Conservation (phyloP, 2,113 vertebrate genomes). For the Prunella fulvescens region DNA sequence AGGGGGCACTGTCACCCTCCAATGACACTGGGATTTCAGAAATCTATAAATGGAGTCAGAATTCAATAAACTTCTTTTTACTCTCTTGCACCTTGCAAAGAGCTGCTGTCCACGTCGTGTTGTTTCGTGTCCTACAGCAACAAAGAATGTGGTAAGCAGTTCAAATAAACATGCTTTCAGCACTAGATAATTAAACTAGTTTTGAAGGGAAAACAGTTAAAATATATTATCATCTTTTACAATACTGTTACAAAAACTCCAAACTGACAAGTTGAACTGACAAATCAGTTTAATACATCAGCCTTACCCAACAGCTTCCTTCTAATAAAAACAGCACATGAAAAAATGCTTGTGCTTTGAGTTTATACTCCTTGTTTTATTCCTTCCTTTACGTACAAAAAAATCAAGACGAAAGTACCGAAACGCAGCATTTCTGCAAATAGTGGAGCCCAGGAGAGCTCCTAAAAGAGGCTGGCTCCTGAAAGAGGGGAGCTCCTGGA, state of each 20-base stretch:
- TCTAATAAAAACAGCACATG: not conserved
- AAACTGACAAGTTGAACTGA: not conserved
- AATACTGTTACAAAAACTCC: not conserved
- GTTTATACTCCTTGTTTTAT: not conserved
- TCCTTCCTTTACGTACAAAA: not conserved
- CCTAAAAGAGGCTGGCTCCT: not conserved
- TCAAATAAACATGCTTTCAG: not conserved
- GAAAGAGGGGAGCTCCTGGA: fast-evolving
- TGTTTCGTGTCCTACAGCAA: too few relatives aligned
- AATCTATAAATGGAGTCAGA: too few relatives aligned
- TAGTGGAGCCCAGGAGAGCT: fast-evolving
- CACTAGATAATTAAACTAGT: not conserved
- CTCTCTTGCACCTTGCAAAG: too few relatives aligned
- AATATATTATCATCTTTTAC: not conserved
- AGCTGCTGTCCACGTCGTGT: too few relatives aligned
- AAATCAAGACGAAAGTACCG: not conserved
- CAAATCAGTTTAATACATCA: not conserved
- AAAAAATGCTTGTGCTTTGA: not conserved
- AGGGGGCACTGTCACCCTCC: too few relatives aligned
- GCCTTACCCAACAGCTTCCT: not conserved
- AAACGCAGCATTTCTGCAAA: not conserved
- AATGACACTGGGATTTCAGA: too few relatives aligned
- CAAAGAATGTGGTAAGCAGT: not conserved
- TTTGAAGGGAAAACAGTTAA: not conserved
- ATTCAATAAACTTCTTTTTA: too few relatives aligned